Base-by-base conservation (phyloP, 1,140 invertebrate genomes). In the Drosophila simulans region DNA sequence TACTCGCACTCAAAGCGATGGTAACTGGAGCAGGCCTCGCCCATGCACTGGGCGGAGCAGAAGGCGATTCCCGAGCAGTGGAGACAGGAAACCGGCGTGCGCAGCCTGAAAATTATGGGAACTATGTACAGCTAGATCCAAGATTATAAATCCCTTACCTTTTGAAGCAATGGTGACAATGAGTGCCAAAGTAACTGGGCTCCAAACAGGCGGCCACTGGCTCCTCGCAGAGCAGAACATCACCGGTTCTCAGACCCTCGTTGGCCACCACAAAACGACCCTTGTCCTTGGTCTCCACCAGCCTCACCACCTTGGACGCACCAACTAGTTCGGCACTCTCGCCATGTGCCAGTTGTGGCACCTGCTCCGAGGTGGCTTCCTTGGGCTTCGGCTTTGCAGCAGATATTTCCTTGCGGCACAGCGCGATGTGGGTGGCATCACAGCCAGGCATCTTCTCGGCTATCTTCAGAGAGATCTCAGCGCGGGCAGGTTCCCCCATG, bases 1-100 rank as follows among this genome's bases (percentile, higher is more conserved):
- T 96, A 95, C 72, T 94, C 94, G 91, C 97, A 98, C 93, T 98
- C 98, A 84, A 95, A 95, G 31, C 94, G 93, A 92, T 99, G 97
- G 91, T 97, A 98, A 0, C 93, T 94, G 1, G 93, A 84, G 51
- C 95, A 89, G 0, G 96, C 96, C 17, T 92, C 81, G 37, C 95
- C 93, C 54, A 94, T 93, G 92, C 98, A 98, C 45, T 94, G 80
- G 1, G 93, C 78, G 10, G 94, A 94, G 92, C 97, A 98, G 90
- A 97, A 97, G 17, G 95, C 95, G 1, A 97, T 94, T 20, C 94
- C 94, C 20, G 95, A 95, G 92, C 97, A 98, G 3, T 94, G 93
- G 0, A 94, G 92, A 91, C 97, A 98, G 43, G 96, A 95, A 12
- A 97, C 89, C 0, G 96, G 94, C 1, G 94, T 94, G 74, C 92